A percentile compares a stretch with the other conserved stretches of the same genome.
These are phyloP conservation scores for Andrena haemorrhoa DNA, from an alignment of 2,888 invertebrate species.

Conservation along the genomic window DNA sequence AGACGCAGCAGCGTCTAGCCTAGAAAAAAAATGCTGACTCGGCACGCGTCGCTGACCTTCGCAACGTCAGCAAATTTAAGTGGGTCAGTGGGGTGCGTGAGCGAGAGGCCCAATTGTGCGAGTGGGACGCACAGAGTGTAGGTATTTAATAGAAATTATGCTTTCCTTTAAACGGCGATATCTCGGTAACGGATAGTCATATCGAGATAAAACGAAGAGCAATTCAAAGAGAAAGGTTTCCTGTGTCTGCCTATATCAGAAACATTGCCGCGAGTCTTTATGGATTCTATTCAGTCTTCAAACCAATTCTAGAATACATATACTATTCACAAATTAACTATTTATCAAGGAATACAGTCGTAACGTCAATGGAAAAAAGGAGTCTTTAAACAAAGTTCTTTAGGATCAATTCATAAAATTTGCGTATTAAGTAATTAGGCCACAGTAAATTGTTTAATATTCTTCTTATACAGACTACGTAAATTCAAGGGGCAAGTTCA, in stretches of 20 bases:
- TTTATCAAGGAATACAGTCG: too few species aligned
- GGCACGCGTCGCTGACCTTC: constrained; percentile 11
- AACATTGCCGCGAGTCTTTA: too few species aligned
- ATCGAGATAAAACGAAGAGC: neutral
- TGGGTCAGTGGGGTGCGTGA: constrained; percentile 5
- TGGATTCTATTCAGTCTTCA: too few species aligned
- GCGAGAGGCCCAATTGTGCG: neutral
- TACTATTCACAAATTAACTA: too few species aligned
- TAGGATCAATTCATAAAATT: too few species aligned
- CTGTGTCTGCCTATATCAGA: neutral
- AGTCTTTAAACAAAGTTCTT: too few species aligned
- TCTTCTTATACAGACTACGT: too few species aligned
- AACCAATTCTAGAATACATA: too few species aligned
- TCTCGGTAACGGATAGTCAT: neutral
- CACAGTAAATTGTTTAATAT: too few species aligned
- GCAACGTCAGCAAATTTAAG: neutral
- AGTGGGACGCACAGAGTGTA: neutral
- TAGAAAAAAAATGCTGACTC: constrained; percentile 11
- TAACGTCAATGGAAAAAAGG: too few species aligned
- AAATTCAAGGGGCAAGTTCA: too few species aligned
- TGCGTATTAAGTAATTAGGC: too few species aligned
- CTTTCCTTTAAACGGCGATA: neutral
- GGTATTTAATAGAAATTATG: neutral
- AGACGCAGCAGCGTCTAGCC: neutral
- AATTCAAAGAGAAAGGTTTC: neutral